Conservation (phyloP, 2,797 vertebrate genomes). For the Uromys caudimaculatus region DNA sequence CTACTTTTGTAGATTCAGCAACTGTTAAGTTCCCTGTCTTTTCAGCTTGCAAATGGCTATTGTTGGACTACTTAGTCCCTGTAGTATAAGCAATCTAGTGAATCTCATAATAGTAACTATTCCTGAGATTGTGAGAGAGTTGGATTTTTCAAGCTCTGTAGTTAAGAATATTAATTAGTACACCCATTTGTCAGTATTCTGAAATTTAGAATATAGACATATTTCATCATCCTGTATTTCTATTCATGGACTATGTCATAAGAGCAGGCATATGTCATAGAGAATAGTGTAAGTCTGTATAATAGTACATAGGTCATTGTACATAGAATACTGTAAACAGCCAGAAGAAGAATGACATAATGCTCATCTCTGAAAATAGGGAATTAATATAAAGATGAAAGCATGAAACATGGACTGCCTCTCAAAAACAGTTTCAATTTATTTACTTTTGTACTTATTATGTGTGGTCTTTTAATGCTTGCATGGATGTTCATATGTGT, state of each 20-base stretch:
- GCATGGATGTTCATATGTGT: not conserved
- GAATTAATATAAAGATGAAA: not conserved
- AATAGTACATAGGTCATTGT: not conserved
- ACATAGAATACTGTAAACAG: not conserved
- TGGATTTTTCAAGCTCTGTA: not conserved
- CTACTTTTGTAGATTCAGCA: not conserved
- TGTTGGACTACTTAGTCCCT: not conserved
- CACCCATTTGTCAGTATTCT: not conserved
- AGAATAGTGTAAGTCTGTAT: not conserved
- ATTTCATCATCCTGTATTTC: not conserved
- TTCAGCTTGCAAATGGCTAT: not conserved
- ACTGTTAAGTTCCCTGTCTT: not conserved
- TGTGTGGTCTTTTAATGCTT: not conserved
- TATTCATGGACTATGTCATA: not conserved
- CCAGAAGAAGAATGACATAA: not conserved
- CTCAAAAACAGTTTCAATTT: not conserved
- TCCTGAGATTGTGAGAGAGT: not conserved
- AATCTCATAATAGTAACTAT: not conserved
- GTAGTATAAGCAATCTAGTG: not conserved
- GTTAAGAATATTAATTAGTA: not conserved
- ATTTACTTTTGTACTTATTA: not conserved
- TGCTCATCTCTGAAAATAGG: not conserved
- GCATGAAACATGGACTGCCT: not conserved
- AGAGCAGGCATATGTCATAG: not conserved
- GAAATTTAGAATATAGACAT: constrained; percentile 19